A percentile compares a stretch with the other conserved stretches of the same genome.
phyloP scores from a whole-genome alignment of 2,888 invertebrate genomes.

The Stenodera caucasica region DNA sequence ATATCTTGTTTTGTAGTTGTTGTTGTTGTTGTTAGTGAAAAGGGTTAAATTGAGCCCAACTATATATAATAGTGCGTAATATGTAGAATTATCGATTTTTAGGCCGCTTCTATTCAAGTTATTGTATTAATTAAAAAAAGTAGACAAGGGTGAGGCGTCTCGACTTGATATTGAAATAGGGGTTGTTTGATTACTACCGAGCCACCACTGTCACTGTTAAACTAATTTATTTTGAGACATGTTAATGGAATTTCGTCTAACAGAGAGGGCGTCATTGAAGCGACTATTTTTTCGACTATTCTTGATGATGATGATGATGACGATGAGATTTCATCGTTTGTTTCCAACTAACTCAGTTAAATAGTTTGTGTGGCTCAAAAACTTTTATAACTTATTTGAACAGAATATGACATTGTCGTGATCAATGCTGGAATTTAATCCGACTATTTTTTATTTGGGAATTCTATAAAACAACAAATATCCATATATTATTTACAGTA shows the following conservation, averaged over 20 bases:
- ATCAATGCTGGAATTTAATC: background rate
- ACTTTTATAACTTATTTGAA: constrained; percentile 1
- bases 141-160: background rate
- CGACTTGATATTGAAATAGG: background rate
- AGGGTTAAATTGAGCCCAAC: background rate
- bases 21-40: background rate
- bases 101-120: too few relatives aligned
- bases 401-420: background rate
- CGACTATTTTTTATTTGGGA: too few relatives aligned
- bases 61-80: background rate
- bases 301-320: background rate
- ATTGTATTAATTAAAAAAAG: background rate
- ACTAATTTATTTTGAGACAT: background rate
- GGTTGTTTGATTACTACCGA: background rate
- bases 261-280: background rate
- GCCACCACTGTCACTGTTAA: background rate
- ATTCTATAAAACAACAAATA: background rate
- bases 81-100: background rate
- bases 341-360: background rate
- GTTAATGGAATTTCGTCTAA: background rate
- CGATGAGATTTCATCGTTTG: background rate
- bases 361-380: background rate
- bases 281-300: background rate
- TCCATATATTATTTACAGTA: constrained; percentile 1
- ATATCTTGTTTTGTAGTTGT: background rate